Evolutionary conservation across 2,888 invertebrate genomes (phyloP).

Genomic region (Athetis lepigone): DNA sequence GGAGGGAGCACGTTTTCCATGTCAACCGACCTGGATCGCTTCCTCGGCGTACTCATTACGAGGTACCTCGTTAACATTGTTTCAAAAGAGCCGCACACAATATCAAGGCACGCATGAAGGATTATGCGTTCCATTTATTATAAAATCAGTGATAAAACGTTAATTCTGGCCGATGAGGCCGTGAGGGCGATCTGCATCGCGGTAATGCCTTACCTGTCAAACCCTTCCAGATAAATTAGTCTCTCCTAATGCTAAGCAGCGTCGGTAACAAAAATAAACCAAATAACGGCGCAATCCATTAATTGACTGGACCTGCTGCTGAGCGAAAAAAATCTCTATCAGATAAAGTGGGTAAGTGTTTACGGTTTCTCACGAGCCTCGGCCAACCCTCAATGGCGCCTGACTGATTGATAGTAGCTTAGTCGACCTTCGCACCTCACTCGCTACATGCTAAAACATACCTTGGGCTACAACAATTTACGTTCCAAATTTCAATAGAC

Average conservation of each 20-base stretch:
- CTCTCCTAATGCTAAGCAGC: conserved; percentile 83
- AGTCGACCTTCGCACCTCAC: conserved; percentile 83
- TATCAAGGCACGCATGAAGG: conserved; percentile 62
- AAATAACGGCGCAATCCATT: conserved; percentile 89
- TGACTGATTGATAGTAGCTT: conserved; percentile 89
- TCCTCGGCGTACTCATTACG: conserved; percentile 58
- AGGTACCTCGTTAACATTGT: conserved; percentile 48
- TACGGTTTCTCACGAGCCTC: conserved; percentile 89
- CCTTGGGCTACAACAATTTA: conserved; percentile 61
- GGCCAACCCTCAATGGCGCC: conserved; percentile 90
- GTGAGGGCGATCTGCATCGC: conserved; percentile 76
- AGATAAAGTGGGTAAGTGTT: conserved; percentile 90
- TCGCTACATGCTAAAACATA: conserved; percentile 59
- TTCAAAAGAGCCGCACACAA: conserved; percentile 57
- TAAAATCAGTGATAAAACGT: conserved; percentile 71
- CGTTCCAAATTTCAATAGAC: conserved; percentile 55
- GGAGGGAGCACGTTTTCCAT: conserved; percentile 55
- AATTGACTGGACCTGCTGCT: conserved; percentile 89
- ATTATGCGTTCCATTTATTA: conserved; percentile 70
- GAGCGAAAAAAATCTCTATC: conserved; percentile 87
- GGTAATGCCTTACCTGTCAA: conserved; percentile 84
- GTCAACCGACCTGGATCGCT: conserved; percentile 53
- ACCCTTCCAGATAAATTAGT: conserved; percentile 86
- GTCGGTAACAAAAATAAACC: conserved; percentile 85
- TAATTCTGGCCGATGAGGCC: conserved; percentile 68